Conservation (phyloP, 2,797 vertebrate species). For the Pristis pectinata region DNA sequence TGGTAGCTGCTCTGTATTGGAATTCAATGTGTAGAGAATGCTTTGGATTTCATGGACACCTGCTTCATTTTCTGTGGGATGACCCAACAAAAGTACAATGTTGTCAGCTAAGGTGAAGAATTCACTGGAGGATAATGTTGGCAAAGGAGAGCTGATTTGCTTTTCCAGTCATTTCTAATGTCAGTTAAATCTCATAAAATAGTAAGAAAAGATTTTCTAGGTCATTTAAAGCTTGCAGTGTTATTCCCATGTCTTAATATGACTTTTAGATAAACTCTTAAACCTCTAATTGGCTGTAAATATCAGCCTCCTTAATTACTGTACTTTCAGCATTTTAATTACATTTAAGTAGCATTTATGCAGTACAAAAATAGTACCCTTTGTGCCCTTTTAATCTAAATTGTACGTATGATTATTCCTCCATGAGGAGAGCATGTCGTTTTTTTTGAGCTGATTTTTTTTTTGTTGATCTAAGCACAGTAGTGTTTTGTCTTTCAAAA, state of each 20-base stretch:
- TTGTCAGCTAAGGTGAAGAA: neutral
- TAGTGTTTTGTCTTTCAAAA: neutral
- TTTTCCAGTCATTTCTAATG: neutral
- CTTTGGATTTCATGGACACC: neutral
- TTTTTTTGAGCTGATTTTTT: neutral
- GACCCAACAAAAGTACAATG: neutral
- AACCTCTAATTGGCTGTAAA: neutral
- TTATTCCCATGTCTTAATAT: constrained; percentile 7
- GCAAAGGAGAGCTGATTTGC: neutral
- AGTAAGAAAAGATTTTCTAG: neutral
- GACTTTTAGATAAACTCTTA: neutral
- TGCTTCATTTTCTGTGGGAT: neutral
- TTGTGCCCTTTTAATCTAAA: neutral
- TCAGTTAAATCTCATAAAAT: neutral
- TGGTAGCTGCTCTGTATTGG: neutral
- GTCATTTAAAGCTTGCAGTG: neutral
- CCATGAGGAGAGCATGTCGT: neutral
- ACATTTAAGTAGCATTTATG: neutral
- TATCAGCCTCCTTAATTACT: neutral
- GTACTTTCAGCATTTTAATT: constrained; percentile 13
- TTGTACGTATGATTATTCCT: neutral
- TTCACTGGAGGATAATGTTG: neutral
- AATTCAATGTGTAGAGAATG: neutral
- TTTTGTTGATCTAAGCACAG: neutral
- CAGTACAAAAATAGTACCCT: neutral